Conservation (phyloP, 1,140 invertebrate species). For the Uloborus diversus region DNA sequence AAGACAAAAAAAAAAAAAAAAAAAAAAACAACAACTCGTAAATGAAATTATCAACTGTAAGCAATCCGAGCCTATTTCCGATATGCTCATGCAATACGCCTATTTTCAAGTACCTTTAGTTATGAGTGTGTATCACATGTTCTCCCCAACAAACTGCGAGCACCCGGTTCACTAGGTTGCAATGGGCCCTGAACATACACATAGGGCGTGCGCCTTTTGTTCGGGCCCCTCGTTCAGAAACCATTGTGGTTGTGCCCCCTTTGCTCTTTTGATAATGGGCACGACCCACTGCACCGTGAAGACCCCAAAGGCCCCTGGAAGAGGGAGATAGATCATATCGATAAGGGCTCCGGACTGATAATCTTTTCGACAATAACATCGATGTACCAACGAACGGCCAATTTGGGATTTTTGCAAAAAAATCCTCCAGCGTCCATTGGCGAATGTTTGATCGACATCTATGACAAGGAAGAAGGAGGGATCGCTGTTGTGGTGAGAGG, state of each 20-base stretch:
- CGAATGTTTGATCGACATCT: too few relatives aligned
- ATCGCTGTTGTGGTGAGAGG: too few relatives aligned
- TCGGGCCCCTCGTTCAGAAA: slow-evolving; percentile 5
- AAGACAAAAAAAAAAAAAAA: too few relatives aligned
- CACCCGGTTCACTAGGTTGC: slow-evolving; percentile 7
- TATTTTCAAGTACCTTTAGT: slow-evolving; percentile 21
- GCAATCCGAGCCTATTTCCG: slow-evolving; percentile 12
- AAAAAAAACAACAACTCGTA: too few relatives aligned
- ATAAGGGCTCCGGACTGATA: slow-evolving; percentile 1
- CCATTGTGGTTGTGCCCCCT: slow-evolving; percentile 7
- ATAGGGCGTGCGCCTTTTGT: slow-evolving; percentile 49
- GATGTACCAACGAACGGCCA: too few relatives aligned
- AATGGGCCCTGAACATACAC: slow-evolving; percentile 32
- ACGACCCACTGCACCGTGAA: slow-evolving; percentile 27
- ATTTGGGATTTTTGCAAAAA: too few relatives aligned
- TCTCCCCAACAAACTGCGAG: background rate
- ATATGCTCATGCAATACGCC: background rate
- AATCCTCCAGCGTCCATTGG: too few relatives aligned
- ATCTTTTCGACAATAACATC: background rate
- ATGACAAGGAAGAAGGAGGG: too few relatives aligned
- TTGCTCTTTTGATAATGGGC: slow-evolving; percentile 34
- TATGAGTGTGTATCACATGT: background rate
- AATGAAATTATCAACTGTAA: too few relatives aligned
- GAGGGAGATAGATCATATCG: slow-evolving; percentile 14
- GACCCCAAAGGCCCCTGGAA: slow-evolving; percentile 1